Conservation (phyloP, 2,888 invertebrate genomes). For the Tachina lurida region DNA sequence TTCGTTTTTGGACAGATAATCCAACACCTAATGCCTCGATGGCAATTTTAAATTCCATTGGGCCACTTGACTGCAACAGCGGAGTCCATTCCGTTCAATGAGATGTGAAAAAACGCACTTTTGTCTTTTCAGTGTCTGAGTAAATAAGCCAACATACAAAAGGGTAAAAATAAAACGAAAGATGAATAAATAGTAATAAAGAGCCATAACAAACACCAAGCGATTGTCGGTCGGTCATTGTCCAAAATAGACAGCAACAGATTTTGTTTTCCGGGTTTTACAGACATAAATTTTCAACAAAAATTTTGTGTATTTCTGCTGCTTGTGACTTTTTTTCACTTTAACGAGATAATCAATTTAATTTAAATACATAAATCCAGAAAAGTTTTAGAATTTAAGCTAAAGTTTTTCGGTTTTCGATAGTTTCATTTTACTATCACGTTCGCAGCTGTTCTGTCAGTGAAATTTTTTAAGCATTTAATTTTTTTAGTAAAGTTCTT, state of each 20-base stretch:
- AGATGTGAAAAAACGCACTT: conserved; percentile 33
- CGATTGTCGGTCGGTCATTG: conserved; percentile 62
- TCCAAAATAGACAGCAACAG: conserved; percentile 63
- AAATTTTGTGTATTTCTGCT: not conserved
- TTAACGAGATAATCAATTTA: conserved; percentile 8
- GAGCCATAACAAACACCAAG: conserved; percentile 24
- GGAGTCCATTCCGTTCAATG: conserved; percentile 42
- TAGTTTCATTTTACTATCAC: no score
- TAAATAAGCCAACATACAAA: conserved; percentile 26
- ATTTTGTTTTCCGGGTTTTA: conserved; percentile 65
- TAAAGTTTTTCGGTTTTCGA: no score
- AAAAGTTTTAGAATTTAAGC: not conserved
- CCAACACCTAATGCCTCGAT: conserved; percentile 68
- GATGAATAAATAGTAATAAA: not conserved
- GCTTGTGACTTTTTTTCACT: conserved; percentile 7
- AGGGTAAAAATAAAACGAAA: not conserved
- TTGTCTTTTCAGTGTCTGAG: not conserved
- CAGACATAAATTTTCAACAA: conserved; percentile 44
- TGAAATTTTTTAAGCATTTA: no score
- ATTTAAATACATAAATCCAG: not conserved
- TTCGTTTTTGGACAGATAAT: conserved; percentile 58
- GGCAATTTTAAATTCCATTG: conserved; percentile 60
- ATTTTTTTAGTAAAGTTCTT: no score
- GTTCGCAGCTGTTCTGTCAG: no score
- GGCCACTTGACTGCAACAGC: conserved; percentile 56